Evolutionary conservation across 2,797 vertebrate genomes (phyloP).

Genomic region (Artibeus lituratus): DNA sequence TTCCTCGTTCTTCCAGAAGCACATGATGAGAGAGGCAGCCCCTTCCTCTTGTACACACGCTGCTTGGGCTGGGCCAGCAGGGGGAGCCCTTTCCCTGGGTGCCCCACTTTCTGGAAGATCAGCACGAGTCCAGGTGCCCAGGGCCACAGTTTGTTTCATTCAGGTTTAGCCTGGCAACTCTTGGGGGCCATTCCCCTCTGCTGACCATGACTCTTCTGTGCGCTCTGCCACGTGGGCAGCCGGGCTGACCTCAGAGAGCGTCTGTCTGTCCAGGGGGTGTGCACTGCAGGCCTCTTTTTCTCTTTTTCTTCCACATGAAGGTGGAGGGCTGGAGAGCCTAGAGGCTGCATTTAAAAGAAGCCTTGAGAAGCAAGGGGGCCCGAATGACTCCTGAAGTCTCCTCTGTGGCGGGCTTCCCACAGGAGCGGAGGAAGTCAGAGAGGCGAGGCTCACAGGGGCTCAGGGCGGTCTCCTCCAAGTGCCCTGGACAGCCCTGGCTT

Average conservation of each 20-base stretch:
- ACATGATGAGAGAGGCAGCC: not conserved
- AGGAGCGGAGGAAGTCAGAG: not conserved
- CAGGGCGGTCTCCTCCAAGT: not conserved
- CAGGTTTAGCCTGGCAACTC: not conserved
- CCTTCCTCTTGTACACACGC: not conserved
- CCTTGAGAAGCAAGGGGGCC: not conserved
- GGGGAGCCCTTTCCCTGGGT: not conserved
- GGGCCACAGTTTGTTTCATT: not conserved
- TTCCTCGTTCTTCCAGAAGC: not conserved
- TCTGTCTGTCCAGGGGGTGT: not conserved
- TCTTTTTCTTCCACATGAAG: not conserved
- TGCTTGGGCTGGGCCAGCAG: not conserved
- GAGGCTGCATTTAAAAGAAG: not conserved
- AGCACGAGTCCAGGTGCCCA: no score
- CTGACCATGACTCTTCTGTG: not conserved
- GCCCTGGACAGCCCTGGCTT: no score
- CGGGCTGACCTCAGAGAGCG: not conserved
- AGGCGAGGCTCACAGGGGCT: no score
- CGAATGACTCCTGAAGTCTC: rapidly evolving
- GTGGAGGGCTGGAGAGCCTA: rapidly evolving
- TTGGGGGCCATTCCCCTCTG: no score
- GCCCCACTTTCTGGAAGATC: not conserved
- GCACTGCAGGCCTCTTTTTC: not conserved
- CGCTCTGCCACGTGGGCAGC: not conserved
- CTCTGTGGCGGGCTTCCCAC: no score